Percentiles rank a stretch among this genome's conserved stretches.
Conservation (phyloP, 1,140 invertebrate species). For the Drosophila kohkoa region DNA sequence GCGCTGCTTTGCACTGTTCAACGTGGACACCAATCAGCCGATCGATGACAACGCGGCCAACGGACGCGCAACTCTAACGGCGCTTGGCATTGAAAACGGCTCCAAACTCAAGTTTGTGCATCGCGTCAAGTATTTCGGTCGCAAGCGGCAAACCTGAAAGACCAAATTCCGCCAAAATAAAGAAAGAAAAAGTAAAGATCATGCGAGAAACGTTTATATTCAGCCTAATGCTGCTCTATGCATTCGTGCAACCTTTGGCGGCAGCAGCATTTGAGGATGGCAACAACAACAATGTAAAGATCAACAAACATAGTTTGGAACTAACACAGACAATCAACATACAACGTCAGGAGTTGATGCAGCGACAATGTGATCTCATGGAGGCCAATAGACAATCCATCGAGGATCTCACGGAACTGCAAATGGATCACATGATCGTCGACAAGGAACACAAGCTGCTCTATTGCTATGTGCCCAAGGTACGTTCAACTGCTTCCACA, state of each 20-base stretch:
- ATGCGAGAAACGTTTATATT: constrained; percentile 34
- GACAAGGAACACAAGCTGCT: constrained; percentile 92
- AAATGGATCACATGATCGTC: constrained; percentile 91
- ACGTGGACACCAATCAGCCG: constrained; percentile 74
- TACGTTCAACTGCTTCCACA: constrained; percentile 79
- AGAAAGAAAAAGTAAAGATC: constrained; percentile 4
- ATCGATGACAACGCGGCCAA: constrained; percentile 74
- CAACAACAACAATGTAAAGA: constrained; percentile 83
- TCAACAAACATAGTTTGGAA: constrained; percentile 86
- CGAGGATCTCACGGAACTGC: constrained; percentile 85
- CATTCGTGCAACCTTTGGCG: constrained; percentile 25
- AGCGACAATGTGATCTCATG: constrained; percentile 88
- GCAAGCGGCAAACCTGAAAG: constrained; percentile 60
- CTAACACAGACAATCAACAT: constrained; percentile 87
- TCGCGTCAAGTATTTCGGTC: constrained; percentile 77
- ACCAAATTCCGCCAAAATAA: constrained; percentile 6
- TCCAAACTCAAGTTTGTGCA: constrained; percentile 88
- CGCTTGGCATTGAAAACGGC: constrained; percentile 87
- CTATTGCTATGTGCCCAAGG: constrained; percentile 97
- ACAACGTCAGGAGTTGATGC: constrained; percentile 89
- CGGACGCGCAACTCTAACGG: constrained; percentile 86
- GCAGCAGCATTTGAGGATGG: constrained; percentile 73
- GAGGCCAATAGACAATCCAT: constrained; percentile 66
- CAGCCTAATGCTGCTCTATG: constrained; percentile 44
- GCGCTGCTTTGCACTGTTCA: constrained; percentile 87